These are phyloP conservation scores for Spatula clypeata DNA, from an alignment of 2,797 vertebrate genomes.

Conservation along the genomic window DNA sequence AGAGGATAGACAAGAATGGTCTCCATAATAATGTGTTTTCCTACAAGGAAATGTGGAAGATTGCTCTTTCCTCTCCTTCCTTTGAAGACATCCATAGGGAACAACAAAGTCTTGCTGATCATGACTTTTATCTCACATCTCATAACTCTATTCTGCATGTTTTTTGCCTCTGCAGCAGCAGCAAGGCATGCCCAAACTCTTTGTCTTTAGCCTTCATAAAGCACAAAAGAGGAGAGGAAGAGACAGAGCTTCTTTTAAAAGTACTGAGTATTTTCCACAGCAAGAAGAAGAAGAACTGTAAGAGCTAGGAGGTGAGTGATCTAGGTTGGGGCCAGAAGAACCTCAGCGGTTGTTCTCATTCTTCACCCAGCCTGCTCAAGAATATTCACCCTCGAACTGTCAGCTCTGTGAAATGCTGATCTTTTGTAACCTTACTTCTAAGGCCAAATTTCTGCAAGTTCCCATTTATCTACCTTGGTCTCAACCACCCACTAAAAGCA, in stretches of 20 bases:
- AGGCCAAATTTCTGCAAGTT: background rate
- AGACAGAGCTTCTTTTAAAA: background rate
- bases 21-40: background rate
- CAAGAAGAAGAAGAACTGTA: rapidly evolving
- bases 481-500: background rate
- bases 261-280: background rate
- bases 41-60: background rate
- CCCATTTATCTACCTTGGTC: background rate
- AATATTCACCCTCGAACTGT: background rate
- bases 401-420: background rate
- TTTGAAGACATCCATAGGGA: background rate
- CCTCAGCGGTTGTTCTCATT: background rate
- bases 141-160: rapidly evolving
- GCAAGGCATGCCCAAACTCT: background rate
- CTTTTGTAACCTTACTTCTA: background rate
- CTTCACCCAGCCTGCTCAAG: background rate
- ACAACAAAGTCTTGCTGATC: background rate
- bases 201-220: background rate
- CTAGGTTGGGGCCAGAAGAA: background rate
- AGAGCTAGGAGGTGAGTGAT: rapidly evolving
- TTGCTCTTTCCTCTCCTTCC: background rate
- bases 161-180: background rate
- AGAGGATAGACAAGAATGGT: background rate
- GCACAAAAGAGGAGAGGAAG: background rate
- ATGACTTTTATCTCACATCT: background rate